Conservation (phyloP, 2,888 invertebrate species). For the Portevinia maculata region DNA sequence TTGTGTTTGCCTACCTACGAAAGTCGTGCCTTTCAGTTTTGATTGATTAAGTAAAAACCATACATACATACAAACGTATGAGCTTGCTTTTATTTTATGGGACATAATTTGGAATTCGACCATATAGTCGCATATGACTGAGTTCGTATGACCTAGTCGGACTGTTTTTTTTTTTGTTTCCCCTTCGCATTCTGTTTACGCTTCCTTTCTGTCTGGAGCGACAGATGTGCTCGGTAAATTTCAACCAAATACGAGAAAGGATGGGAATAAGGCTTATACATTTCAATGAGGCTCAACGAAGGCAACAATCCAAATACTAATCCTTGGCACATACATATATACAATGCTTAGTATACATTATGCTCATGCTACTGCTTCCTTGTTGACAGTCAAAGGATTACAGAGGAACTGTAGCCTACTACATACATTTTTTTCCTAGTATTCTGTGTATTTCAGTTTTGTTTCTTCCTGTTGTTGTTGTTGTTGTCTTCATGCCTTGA, state of each 20-base stretch:
- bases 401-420: constrained; percentile 38
- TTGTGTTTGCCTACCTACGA: too few species aligned
- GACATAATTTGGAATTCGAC: background rate
- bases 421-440: constrained; percentile 43
- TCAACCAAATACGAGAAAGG: constrained; percentile 24
- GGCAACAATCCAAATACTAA: constrained; percentile 5
- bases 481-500: background rate
- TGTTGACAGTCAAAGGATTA: constrained; percentile 72
- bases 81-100: background rate
- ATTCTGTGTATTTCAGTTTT: constrained; percentile 31
- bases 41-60: too few species aligned
- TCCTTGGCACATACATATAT: constrained; percentile 11
- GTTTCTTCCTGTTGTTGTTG: constrained; percentile 13
- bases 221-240: constrained; percentile 51
- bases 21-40: too few species aligned
- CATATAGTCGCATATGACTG: background rate
- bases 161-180: background rate
- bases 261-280: constrained; percentile 28
- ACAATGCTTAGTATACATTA: constrained; percentile 58
- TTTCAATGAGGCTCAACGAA: constrained; percentile 9
- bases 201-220: constrained; percentile 48
- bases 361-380: constrained; percentile 56
- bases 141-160: background rate
- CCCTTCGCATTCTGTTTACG: constrained; percentile 37
- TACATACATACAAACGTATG: background rate